Base-by-base conservation (phyloP, 2,113 vertebrate genomes). In the Hydrolagus affinis region DNA sequence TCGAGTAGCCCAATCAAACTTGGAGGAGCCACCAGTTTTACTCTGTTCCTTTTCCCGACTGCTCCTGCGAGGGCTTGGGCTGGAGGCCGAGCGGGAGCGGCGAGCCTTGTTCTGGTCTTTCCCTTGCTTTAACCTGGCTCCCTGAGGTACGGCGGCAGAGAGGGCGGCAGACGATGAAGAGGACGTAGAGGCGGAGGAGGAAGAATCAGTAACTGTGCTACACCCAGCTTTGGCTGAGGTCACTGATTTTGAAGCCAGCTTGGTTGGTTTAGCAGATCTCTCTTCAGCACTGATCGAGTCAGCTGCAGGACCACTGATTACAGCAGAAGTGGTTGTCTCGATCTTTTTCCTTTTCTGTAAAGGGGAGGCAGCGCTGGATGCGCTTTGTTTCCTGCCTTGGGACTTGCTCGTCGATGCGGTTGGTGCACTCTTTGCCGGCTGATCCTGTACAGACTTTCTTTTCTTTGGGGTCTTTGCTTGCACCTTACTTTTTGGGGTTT, bases 141-240 rank as follows among this genome's bases (percentile, higher is more conserved):
- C 98, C 90, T 96, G 94, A 86, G 96, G 93, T 87, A 94, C 91
- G 87, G 95, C 88, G 86, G 94, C 96, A 89, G 97, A 96, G 87
- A 95, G 96, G 75, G 96, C 95, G 86, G 95, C 95, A 85, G 95
- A 93, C 87, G 96, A 93, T 86, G 94, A 95, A 75, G 95, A 96
- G 0, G 97, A 98, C 86, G 97, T 95, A 60, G 97, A 96, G 90
- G 97, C 96, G 87, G 97, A 95, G 90, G 97, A 96, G 87, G 95
- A 95, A 86, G 98, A 97, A 93, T 99, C 97, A 21, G 97, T 97
- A 93, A 98, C 96, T 93, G 95, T 95, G 95, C 96, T 98, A 95
- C 97, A 98, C 96, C 97, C 97, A 97, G 97, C 97, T 98, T 98
- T 99, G 96, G 96, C 97, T 96, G 98, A 99, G 95, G 96, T 90